A percentile compares a stretch with the other conserved stretches of the same genome.
Evolutionary conservation across 2,113 vertebrate genomes (phyloP).

Genomic region (Anguilla rostrata): DNA sequence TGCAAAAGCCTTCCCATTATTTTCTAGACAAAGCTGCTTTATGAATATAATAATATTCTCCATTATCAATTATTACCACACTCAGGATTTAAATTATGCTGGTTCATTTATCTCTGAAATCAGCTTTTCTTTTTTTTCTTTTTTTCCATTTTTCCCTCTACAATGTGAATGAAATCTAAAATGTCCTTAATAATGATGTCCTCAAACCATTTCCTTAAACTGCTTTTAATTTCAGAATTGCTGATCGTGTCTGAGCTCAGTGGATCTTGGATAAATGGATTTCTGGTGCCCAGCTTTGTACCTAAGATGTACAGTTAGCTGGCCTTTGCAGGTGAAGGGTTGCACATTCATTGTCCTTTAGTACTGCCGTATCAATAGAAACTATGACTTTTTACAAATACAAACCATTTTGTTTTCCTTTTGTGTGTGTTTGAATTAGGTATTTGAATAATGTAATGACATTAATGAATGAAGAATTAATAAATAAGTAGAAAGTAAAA

Average conservation of each 20-base stretch:
- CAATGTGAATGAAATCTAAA: not conserved
- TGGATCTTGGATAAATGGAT: not conserved
- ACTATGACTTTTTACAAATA: not conserved
- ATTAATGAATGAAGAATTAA: not conserved
- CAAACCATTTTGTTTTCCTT: not conserved
- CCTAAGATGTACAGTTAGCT: not conserved
- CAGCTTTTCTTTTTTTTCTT: not conserved
- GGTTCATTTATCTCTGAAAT: not conserved
- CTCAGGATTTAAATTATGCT: not conserved
- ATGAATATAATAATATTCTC: slow-evolving; percentile 15
- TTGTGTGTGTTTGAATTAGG: not conserved
- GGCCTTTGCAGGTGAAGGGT: not conserved
- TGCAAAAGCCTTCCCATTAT: slow-evolving; percentile 4
- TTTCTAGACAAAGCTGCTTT: slow-evolving; percentile 7
- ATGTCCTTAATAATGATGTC: not conserved
- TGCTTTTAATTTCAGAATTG: not conserved
- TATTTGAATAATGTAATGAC: not conserved
- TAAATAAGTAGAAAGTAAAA: not conserved
- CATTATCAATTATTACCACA: slow-evolving; percentile 11
- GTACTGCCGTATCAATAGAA: not conserved
- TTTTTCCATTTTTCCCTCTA: not conserved
- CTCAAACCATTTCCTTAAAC: not conserved
- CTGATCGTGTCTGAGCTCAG: not conserved
- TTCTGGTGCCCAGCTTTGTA: not conserved
- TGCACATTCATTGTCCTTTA: not conserved